These are phyloP conservation scores for Patella ulyssiponensis DNA, from an alignment of 2,888 invertebrate genomes.

Conservation along the genomic window DNA sequence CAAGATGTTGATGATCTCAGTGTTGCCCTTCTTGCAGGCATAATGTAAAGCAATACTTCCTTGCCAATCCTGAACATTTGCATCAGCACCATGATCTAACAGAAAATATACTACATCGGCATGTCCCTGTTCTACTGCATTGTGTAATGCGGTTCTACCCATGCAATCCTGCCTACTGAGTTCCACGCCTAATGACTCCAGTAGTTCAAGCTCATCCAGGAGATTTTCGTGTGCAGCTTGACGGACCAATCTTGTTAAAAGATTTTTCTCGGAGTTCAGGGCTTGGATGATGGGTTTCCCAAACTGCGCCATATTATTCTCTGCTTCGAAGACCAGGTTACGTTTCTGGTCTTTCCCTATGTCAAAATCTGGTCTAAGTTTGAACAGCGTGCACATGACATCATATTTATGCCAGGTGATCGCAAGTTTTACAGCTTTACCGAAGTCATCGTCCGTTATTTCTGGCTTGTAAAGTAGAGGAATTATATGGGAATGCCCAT, in stretches of 20 bases:
- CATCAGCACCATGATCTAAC: conserved; percentile 32
- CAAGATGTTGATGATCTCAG: conserved; percentile 30
- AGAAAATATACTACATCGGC: conserved; percentile 29
- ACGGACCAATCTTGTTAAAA: conserved; percentile 33
- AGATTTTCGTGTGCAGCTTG: conserved; percentile 36
- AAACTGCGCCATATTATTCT: conserved; percentile 26
- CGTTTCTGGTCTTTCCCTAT: conserved; percentile 33
- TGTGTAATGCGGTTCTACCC: conserved; percentile 43
- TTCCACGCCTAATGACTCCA: conserved; percentile 32
- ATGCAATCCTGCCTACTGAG: conserved; percentile 35
- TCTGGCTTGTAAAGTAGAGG: conserved; percentile 26
- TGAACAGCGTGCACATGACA: conserved; percentile 21
- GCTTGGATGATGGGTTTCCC: conserved; percentile 32
- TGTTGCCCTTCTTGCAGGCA: conserved; percentile 39
- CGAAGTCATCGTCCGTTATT: conserved; percentile 35
- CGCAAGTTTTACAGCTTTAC: conserved; percentile 36
- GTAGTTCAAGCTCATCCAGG: conserved; percentile 23
- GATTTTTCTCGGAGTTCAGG: conserved; percentile 23
- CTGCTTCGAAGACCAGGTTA: conserved; percentile 31
- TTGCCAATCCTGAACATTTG: conserved; percentile 41
- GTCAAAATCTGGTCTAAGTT: conserved; percentile 24
- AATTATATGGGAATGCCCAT: conserved; percentile 27
- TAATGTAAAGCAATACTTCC: conserved; percentile 46
- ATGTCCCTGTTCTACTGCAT: conserved; percentile 39
- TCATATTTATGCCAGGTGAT: conserved; percentile 28